Evolutionary conservation across 2,888 invertebrate species (phyloP).

Genomic region (Leptothorax acervorum): DNA sequence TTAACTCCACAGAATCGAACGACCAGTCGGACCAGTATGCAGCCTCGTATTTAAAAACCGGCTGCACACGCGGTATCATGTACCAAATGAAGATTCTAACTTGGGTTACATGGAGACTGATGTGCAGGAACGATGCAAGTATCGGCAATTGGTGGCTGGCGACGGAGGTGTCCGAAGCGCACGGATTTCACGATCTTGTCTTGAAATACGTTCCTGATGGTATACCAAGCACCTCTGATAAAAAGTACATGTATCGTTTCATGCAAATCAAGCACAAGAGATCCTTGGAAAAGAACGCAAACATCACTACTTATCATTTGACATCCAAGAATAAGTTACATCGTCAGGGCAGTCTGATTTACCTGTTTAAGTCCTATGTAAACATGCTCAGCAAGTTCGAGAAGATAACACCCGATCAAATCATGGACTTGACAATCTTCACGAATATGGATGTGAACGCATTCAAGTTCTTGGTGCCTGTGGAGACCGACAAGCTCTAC

Average conservation of each 20-base stretch:
- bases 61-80: not conserved
- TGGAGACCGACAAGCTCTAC: not conserved
- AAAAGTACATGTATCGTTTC: conserved; percentile 27
- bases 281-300: not conserved
- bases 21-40: not conserved
- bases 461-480: not conserved
- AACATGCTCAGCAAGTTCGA: not conserved
- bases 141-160: conserved; percentile 10
- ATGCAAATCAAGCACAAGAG: conserved; percentile 33
- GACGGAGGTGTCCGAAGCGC: not conserved
- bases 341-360: conserved; percentile 22
- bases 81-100: conserved; percentile 1
- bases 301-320: not conserved
- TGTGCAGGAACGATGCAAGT: not conserved
- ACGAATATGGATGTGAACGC: not conserved
- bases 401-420: conserved; percentile 4
- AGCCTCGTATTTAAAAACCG: conserved; percentile 19
- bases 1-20: not conserved
- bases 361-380: conserved; percentile 11
- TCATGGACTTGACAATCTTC: conserved; percentile 16
- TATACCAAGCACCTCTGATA: not conserved
- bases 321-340: not conserved
- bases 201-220: not conserved
- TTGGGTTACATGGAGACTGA: conserved; percentile 12
- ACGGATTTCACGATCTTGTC: conserved; percentile 36